A percentile compares a stretch with the other conserved stretches of the same genome.
Conservation (phyloP, 1,140 invertebrate species). For the Rhizoglyphus robini region DNA sequence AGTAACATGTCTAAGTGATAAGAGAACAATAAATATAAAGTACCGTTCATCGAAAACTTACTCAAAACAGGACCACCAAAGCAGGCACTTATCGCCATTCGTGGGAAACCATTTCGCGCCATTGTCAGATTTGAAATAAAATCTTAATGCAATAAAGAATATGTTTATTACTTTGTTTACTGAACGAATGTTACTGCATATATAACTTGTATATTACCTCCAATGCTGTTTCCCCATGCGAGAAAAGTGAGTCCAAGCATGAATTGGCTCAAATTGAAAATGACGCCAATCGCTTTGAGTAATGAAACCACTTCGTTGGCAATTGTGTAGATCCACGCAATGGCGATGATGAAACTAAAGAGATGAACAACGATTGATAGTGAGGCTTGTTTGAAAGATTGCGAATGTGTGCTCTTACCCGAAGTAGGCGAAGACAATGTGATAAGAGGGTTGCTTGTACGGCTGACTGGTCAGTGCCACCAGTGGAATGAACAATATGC, state of each 20-base stretch:
- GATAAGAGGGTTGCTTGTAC: slow-evolving; percentile 34
- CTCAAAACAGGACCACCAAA: slow-evolving; percentile 56
- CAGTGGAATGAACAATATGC: slow-evolving; percentile 28
- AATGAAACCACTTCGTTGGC: slow-evolving; percentile 52
- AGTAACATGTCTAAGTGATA: slow-evolving; percentile 34
- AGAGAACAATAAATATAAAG: slow-evolving; percentile 1
- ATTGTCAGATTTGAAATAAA: slow-evolving; percentile 44
- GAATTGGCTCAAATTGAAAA: slow-evolving; percentile 45
- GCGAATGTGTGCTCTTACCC: slow-evolving; percentile 29
- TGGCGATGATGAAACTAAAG: slow-evolving; percentile 41
- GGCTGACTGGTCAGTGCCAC: slow-evolving; percentile 33
- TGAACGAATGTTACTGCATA: neutral
- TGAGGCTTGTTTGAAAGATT: neutral
- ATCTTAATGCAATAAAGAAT: slow-evolving; percentile 33
- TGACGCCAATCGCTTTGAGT: slow-evolving; percentile 44
- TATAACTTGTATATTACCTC: slow-evolving; percentile 29
- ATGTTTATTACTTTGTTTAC: neutral
- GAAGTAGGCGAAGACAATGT: slow-evolving; percentile 42
- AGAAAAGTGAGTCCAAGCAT: slow-evolving; percentile 54
- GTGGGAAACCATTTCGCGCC: slow-evolving; percentile 47
- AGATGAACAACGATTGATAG: slow-evolving; percentile 40
- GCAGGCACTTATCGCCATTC: slow-evolving; percentile 54
- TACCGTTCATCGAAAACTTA: slow-evolving; percentile 21
- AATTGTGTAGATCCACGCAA: slow-evolving; percentile 50
- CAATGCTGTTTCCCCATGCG: slow-evolving; percentile 55